Evolutionary conservation across 2,888 invertebrate species (phyloP), one percentile per base, ranked within the genome.

Genomic region (Ophion slaviceki): DNA sequence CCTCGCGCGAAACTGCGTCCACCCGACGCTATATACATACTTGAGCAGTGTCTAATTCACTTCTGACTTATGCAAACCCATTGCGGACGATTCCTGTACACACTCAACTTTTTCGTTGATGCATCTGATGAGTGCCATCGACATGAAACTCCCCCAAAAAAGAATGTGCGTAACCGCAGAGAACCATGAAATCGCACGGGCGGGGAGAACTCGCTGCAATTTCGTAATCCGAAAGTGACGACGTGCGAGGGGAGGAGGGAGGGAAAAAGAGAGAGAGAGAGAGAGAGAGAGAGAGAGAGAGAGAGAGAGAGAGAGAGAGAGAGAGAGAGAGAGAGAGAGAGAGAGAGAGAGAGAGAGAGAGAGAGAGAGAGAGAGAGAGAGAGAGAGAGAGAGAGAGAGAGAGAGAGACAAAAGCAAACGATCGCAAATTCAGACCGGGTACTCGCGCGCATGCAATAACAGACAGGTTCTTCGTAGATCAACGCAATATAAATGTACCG

Each of bases 391-490:
- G 71, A 79, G 84, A 80, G 86, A 85, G 40, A 24, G 86, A 83
- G 88, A 87, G 88, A 84, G 85, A 87, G n/a, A 87, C 87, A 82
- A 87, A 87, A 85, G 78, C 70, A 81, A 86, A 82, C 86, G 87
- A 87, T 88, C 88, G 87, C 87, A 88, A 89, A 88, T 89, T 88
- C 81, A 88, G 86, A 82, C 70, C 83, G 87, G 84, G 61, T 62
- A 75, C 57, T 78, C 72, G 77, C 45, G 74, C 24, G 59, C 67
- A 71, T 71, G 74, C 80, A 57, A 85, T 82, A 80, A 84, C 84
- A 85, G 89, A 90, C 89, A 87, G 89, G 89, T 89, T 90, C 88
- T 90, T 88, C 87, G 86, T 86, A 82, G 86, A 88, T 89, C 89
- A 89, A 88, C 86, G 86, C 72, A 59, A 72, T 47, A 81, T 82